Conservation (phyloP, 2,888 invertebrate species). For the Cerastoderma edule region DNA sequence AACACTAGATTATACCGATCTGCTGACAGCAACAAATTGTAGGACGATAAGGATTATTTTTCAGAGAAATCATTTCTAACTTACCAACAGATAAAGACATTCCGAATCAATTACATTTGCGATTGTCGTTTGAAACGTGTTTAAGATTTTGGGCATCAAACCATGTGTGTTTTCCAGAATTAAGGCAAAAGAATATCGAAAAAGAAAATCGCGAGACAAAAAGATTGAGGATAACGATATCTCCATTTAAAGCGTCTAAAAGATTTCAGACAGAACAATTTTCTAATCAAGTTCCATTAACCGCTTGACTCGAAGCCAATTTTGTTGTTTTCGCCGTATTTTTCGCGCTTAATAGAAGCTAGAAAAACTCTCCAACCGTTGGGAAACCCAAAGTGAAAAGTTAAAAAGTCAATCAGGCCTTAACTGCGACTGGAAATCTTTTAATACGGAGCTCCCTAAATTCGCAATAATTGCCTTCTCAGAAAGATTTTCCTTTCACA, state of each 20-base stretch:
- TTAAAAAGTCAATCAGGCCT: conserved; percentile 3
- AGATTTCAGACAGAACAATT: neutral
- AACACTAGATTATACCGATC: no score
- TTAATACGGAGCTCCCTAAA: conserved; percentile 57
- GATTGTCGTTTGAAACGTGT: no score
- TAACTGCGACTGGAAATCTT: conserved; percentile 39
- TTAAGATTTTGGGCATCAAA: no score
- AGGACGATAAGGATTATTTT: no score
- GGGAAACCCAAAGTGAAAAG: conserved; percentile 7
- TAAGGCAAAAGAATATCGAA: no score
- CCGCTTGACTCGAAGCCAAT: conserved; percentile 13
- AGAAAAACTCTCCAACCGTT: neutral
- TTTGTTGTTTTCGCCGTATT: neutral
- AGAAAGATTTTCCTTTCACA: conserved; percentile 61
- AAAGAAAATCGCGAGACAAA: conserved; percentile 2
- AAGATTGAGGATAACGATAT: neutral
- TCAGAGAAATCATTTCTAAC: no score
- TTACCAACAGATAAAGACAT: no score
- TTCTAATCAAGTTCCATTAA: conserved; percentile 8
- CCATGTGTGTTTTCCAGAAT: no score
- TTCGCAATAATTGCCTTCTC: conserved; percentile 56
- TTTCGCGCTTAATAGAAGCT: neutral
- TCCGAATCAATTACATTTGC: no score
- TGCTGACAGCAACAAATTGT: no score
- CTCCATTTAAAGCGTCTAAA: conserved; percentile 12